phyloP scores from a whole-genome alignment of 2,113 vertebrate genomes.

The Argyrosomus japonicus region DNA sequence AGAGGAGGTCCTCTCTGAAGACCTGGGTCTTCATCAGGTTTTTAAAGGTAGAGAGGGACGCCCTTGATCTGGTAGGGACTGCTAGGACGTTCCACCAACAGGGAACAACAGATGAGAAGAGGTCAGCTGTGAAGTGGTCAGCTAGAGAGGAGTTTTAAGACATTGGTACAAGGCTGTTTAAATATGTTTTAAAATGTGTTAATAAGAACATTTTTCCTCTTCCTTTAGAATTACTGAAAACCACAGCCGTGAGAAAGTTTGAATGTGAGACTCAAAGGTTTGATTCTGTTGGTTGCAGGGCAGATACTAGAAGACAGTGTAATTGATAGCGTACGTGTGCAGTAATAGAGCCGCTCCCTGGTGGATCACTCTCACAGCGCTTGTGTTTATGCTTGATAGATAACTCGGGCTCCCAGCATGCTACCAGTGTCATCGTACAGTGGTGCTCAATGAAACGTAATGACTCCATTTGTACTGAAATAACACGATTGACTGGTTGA shows the following conservation, averaged over 20 bases:
- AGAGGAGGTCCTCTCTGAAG: too few species aligned
- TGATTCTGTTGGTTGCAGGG: background rate
- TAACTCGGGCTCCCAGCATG: background rate
- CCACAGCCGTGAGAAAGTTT: background rate
- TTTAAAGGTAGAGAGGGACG: too few species aligned
- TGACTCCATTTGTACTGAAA: conserved; percentile 50
- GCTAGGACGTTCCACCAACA: too few species aligned
- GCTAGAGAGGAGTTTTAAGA: background rate
- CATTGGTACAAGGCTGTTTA: background rate
- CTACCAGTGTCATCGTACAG: conserved; percentile 17
- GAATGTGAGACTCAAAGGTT: background rate
- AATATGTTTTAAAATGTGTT: background rate
- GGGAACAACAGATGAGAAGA: too few species aligned
- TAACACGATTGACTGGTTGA: conserved; percentile 39
- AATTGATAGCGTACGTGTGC: background rate
- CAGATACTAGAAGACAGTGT: background rate
- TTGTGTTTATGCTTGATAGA: background rate
- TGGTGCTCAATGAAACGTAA: conserved; percentile 45
- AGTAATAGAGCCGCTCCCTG: background rate
- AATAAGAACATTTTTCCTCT: too few species aligned
- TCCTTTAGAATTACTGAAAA: too few species aligned
- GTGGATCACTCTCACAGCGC: background rate
- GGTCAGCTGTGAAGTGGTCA: too few species aligned
- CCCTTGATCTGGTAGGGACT: too few species aligned
- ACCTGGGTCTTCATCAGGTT: too few species aligned